These are phyloP conservation scores for Aphelinus certus DNA, from an alignment of 1,140 invertebrate species.

Conservation along the genomic window DNA sequence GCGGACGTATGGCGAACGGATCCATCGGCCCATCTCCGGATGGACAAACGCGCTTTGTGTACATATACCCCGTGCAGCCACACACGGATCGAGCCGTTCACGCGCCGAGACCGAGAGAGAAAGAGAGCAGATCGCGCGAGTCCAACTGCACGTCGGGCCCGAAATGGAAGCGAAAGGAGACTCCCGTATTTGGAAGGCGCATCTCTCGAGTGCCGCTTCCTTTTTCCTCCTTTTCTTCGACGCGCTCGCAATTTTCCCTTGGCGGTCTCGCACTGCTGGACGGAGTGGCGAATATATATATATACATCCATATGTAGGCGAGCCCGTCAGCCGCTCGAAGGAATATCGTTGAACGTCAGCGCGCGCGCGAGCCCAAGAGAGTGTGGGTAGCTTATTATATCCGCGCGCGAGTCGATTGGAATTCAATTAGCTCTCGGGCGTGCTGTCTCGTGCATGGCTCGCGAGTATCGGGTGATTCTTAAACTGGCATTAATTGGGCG, in stretches of 20 bases:
- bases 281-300: too few relatives aligned
- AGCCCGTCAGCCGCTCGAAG: background rate
- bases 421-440: conserved; percentile 10
- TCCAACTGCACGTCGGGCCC: conserved; percentile 1
- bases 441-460: background rate
- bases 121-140: too few relatives aligned
- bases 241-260: background rate
- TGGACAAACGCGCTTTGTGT: conserved; percentile 38
- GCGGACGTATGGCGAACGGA: conserved; percentile 43
- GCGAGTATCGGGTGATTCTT: background rate
- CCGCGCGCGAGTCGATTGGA: background rate
- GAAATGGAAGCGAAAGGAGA: conserved; percentile 46
- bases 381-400: background rate
- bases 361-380: background rate
- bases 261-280: background rate
- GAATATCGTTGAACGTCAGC: background rate
- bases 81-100: conserved; percentile 5
- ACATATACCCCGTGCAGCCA: background rate
- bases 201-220: background rate
- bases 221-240: background rate
- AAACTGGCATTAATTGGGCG: conserved; percentile 16
- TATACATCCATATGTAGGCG: too few relatives aligned
- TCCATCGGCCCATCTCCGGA: conserved; percentile 25
- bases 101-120: background rate
- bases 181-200: conserved; percentile 40